Percentiles rank a stretch among this genome's conserved stretches.
Evolutionary conservation across 2,113 vertebrate genomes (phyloP).

Genomic region (Alectura lathami): DNA sequence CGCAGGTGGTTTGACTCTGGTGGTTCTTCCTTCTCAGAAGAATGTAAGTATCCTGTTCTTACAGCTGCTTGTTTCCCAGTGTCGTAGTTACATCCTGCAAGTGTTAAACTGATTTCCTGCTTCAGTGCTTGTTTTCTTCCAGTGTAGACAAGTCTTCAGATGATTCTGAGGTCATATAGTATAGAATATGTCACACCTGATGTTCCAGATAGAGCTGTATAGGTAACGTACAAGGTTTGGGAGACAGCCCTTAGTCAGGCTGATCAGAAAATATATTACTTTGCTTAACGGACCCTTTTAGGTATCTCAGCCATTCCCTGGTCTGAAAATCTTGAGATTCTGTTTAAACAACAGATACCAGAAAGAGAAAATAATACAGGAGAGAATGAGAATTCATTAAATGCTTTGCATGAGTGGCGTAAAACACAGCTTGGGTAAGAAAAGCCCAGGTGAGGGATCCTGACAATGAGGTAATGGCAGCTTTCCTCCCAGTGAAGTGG

Average conservation of each 20-base stretch:
- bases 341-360: neutral
- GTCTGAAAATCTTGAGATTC: neutral
- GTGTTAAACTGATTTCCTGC: neutral
- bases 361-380: neutral
- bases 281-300: neutral
- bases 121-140: neutral
- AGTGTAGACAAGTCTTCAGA: neutral
- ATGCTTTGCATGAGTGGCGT: too few species aligned
- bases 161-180: too few species aligned
- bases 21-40: neutral
- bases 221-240: neutral
- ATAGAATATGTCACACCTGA: neutral
- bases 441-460: too few species aligned
- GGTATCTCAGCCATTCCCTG: neutral
- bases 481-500: too few species aligned
- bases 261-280: neutral
- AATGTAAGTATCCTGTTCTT: too few species aligned
- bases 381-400: neutral
- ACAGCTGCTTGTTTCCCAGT: neutral
- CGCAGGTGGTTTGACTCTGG: neutral
- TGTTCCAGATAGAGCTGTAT: too few species aligned
- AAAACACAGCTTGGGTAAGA: neutral
- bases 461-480: neutral
- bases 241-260: neutral
- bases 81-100: neutral